phyloP scores from a whole-genome alignment of 2,113 vertebrate species.

The Phylloscopus trochiloides region DNA sequence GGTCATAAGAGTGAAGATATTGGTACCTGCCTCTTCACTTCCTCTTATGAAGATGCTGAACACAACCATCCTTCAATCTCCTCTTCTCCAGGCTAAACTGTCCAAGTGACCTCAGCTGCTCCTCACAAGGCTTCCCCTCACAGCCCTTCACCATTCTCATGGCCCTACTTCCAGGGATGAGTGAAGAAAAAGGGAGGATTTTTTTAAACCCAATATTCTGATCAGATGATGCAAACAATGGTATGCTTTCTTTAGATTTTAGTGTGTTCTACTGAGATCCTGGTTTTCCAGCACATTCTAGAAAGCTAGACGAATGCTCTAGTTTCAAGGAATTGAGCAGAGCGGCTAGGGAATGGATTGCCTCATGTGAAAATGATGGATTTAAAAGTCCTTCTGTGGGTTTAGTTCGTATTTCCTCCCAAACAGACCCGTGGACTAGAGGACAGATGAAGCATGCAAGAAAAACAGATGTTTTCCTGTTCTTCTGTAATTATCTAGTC shows the following conservation, averaged over 20 bases:
- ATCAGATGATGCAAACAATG: background rate
- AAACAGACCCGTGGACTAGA: background rate
- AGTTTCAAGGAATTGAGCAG: background rate
- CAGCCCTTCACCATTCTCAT: background rate
- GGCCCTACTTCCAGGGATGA: background rate
- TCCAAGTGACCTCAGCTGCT: background rate
- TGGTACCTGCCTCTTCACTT: background rate
- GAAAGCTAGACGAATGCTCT: background rate
- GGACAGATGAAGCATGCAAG: background rate
- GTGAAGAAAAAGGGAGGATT: background rate
- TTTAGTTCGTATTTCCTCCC: background rate
- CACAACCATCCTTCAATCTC: background rate
- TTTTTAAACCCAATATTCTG: background rate
- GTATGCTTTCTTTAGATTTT: background rate
- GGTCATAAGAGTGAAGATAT: background rate
- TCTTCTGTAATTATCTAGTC: background rate
- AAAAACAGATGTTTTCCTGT: background rate
- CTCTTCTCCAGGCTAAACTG: background rate
- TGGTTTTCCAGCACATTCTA: background rate
- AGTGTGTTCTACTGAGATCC: background rate
- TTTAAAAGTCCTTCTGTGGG: background rate
- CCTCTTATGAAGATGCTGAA: background rate
- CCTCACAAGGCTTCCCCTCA: background rate
- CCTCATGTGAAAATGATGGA: background rate
- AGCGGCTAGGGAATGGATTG: background rate